These are phyloP conservation scores for Limnephilus rhombicus DNA, from an alignment of 2,888 invertebrate genomes.

Conservation along the genomic window DNA sequence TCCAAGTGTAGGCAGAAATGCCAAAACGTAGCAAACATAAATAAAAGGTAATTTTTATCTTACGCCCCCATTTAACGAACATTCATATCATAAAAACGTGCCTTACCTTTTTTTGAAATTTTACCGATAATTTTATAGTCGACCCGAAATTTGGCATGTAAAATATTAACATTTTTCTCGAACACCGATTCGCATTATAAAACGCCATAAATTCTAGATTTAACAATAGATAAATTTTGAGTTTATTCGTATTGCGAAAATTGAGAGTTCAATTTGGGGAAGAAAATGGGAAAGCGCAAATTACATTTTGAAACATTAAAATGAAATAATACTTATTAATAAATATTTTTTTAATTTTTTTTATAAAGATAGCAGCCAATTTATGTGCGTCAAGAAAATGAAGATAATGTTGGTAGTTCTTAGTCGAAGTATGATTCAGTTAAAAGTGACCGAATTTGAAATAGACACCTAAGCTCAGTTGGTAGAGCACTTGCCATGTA, in stretches of 20 bases:
- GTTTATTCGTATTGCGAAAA: not conserved
- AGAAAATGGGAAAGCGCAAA: not conserved
- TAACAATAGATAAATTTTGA: not conserved
- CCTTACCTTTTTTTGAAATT: slow-evolving; percentile 36
- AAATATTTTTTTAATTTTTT: too few relatives aligned
- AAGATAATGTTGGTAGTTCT: too few relatives aligned
- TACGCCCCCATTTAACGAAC: slow-evolving; percentile 32
- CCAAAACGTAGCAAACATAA: slow-evolving; percentile 52
- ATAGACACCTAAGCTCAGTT: too few relatives aligned
- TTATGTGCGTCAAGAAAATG: too few relatives aligned
- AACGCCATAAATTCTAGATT: slow-evolving; percentile 16
- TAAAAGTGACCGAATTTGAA: too few relatives aligned
- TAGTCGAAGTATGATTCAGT: too few relatives aligned
- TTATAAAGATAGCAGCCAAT: too few relatives aligned
- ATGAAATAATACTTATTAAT: too few relatives aligned
- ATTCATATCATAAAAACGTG: slow-evolving; percentile 51
- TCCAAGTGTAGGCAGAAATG: not conserved
- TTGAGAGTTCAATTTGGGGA: not conserved
- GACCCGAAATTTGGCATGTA: slow-evolving; percentile 28
- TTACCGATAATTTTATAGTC: slow-evolving; percentile 38
- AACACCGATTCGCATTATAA: slow-evolving; percentile 26
- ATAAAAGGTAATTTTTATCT: slow-evolving; percentile 41
- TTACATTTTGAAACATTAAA: not conserved
- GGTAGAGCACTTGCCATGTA: too few relatives aligned
- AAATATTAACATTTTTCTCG: slow-evolving; percentile 1